These are phyloP conservation scores for Danaus melanippus DNA, from an alignment of 1,140 invertebrate species.

Conservation along the genomic window DNA sequence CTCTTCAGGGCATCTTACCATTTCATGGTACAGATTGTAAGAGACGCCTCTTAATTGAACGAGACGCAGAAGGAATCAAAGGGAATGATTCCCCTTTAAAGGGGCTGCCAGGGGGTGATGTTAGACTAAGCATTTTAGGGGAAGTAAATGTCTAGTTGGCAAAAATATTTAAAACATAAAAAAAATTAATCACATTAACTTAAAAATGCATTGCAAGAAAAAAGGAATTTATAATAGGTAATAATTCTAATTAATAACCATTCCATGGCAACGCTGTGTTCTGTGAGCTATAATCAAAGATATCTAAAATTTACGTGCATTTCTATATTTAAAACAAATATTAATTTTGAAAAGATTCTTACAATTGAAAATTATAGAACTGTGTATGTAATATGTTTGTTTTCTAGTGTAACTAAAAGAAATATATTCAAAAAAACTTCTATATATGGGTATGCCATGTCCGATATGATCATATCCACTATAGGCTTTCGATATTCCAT, in stretches of 20 bases:
- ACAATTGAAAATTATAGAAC: no score
- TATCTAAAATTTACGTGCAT: no score
- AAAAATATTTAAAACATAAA: slow-evolving; percentile 14
- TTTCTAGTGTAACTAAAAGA: no score
- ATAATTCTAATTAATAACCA: neutral
- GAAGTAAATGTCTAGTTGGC: slow-evolving; percentile 24
- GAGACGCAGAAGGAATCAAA: slow-evolving; percentile 67
- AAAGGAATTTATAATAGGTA: slow-evolving; percentile 1
- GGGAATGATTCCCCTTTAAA: slow-evolving; percentile 66
- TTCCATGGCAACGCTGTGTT: no score
- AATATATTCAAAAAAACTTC: no score
- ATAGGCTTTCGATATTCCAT: slow-evolving; percentile 24
- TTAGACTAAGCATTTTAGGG: slow-evolving; percentile 62
- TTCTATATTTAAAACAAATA: no score
- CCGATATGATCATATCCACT: slow-evolving; percentile 1
- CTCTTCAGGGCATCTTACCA: slow-evolving; percentile 32
- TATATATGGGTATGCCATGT: no score
- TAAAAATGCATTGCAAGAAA: neutral
- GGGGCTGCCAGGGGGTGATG: slow-evolving; percentile 53
- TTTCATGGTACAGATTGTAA: slow-evolving; percentile 45
- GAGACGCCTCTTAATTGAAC: slow-evolving; percentile 67
- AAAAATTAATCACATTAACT: no score
- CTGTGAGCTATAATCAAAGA: no score
- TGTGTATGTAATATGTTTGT: no score
- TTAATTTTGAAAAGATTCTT: no score